Percentiles rank a stretch among this genome's conserved stretches.
phyloP scores from a whole-genome alignment of 2,797 vertebrate genomes.

The Siniperca obscura region DNA sequence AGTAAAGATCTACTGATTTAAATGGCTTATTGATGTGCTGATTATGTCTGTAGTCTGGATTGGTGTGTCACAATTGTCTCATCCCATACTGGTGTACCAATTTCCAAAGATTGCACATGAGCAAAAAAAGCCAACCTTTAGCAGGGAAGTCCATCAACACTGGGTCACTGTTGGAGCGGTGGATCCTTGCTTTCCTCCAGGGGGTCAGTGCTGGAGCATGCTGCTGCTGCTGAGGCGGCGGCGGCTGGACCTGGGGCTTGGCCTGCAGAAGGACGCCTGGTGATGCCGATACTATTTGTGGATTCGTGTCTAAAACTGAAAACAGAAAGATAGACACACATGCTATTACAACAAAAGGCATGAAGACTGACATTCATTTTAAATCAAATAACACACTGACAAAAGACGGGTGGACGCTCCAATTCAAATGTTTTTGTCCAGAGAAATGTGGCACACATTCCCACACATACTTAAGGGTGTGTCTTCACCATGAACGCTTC shows the following conservation, averaged over 20 bases:
- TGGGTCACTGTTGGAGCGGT: conserved; percentile 64
- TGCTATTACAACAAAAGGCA: background rate
- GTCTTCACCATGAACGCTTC: background rate
- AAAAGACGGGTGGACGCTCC: background rate
- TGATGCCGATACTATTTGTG: background rate
- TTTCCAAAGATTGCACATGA: background rate
- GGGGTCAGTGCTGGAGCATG: background rate
- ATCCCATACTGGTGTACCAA: background rate
- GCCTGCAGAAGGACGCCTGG: background rate
- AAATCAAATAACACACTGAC: background rate
- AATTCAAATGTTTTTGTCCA: background rate
- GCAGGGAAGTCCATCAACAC: conserved; percentile 41
- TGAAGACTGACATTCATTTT: background rate
- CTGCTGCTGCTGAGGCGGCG: background rate
- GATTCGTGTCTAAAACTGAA: conserved; percentile 12
- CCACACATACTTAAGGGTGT: background rate
- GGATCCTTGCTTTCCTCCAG: conserved; percentile 33
- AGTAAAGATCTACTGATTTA: background rate
- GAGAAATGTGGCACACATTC: background rate
- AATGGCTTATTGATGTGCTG: background rate
- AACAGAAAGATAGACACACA: background rate
- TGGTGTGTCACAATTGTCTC: background rate
- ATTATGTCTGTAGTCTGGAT: background rate
- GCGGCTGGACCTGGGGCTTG: background rate
- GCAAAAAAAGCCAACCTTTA: conserved; percentile 46